These are phyloP conservation scores for Bos javanicus DNA, from an alignment of 2,113 vertebrate species.

Conservation along the genomic window DNA sequence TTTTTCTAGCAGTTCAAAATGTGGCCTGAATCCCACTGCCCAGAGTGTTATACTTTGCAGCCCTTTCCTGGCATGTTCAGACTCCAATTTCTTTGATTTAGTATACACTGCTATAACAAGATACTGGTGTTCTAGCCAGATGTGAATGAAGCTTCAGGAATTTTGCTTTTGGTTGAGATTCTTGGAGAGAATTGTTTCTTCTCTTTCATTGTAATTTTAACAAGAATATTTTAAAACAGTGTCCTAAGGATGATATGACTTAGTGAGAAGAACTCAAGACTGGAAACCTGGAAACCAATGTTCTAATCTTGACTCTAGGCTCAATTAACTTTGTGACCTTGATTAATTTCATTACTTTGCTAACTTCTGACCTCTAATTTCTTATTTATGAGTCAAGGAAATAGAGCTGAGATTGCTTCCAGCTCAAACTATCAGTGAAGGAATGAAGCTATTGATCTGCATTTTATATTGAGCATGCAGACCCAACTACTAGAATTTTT, in stretches of 20 bases:
- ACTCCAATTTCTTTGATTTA: conserved; percentile 35
- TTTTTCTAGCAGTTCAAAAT: neutral
- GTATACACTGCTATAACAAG: neutral
- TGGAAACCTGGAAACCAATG: neutral
- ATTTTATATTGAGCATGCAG: neutral
- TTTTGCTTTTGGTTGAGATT: conserved; percentile 7
- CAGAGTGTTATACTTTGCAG: neutral
- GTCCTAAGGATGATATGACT: neutral
- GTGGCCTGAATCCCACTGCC: neutral
- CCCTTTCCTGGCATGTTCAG: neutral
- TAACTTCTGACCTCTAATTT: conserved; percentile 1
- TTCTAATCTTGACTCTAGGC: neutral
- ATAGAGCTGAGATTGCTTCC: neutral
- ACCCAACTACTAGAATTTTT: neutral
- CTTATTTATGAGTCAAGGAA: neutral
- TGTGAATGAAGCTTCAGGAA: conserved; percentile 9
- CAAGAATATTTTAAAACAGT: neutral
- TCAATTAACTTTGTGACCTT: neutral
- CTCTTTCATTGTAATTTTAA: neutral
- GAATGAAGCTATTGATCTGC: neutral
- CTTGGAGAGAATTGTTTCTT: neutral
- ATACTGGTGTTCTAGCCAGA: neutral
- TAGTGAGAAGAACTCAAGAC: neutral
- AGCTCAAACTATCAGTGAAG: neutral
- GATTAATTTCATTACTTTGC: conserved; percentile 22